Conservation (phyloP, 2,888 invertebrate species). For the Tortricodes alternella region DNA sequence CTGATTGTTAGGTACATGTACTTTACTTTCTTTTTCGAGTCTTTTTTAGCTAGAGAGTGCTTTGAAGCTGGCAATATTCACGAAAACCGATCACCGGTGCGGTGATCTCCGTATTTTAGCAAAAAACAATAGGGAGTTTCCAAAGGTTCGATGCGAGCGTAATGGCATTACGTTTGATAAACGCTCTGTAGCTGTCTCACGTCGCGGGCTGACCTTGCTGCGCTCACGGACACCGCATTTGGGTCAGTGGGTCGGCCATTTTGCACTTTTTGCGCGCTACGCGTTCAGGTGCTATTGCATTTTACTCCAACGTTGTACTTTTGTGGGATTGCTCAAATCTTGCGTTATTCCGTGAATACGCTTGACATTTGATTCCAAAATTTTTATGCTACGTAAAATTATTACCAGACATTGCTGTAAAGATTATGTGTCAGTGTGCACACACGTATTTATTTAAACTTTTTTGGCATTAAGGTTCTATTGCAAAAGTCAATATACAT, state of each 20-base stretch:
- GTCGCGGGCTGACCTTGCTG: constrained; percentile 64
- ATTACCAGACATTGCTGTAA: too few relatives aligned
- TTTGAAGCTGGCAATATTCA: too few relatives aligned
- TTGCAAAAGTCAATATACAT: too few relatives aligned
- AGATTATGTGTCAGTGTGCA: too few relatives aligned
- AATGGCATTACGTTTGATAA: constrained; percentile 4
- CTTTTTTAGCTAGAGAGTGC: too few relatives aligned
- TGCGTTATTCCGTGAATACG: constrained; percentile 6
- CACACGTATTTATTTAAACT: too few relatives aligned
- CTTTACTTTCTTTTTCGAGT: too few relatives aligned
- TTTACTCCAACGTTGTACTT: constrained; percentile 19
- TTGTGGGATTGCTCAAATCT: constrained; percentile 10
- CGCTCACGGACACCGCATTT: constrained; percentile 67
- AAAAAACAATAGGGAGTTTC: too few relatives aligned
- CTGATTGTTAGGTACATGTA: too few relatives aligned
- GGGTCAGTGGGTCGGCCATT: constrained; percentile 67
- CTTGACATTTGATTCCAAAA: background rate
- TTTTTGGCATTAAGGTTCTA: too few relatives aligned
- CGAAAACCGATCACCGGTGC: too few relatives aligned
- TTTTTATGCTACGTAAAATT: background rate
- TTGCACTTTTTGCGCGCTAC: constrained; percentile 42
- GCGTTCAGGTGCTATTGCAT: constrained; percentile 15
- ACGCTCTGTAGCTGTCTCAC: constrained; percentile 17
- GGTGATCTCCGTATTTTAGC: too few relatives aligned
- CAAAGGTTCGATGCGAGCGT: background rate